Conservation (phyloP, 2,113 vertebrate species). For the Petrocephalus zakoni region DNA sequence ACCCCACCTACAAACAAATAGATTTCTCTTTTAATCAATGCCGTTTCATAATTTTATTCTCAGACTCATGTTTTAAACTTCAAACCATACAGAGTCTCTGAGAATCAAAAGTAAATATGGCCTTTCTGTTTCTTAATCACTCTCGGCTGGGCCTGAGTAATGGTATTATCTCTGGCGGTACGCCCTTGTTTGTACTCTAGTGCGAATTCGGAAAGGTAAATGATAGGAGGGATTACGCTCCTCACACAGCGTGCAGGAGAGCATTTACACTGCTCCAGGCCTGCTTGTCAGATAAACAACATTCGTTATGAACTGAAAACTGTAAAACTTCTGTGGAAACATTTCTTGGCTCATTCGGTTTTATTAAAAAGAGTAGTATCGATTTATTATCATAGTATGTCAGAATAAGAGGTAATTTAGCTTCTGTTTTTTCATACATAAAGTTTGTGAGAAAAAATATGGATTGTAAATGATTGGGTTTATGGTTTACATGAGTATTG, state of each 20-base stretch:
- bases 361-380: neutral
- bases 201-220: neutral
- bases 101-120: neutral
- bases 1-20: neutral
- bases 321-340: neutral
- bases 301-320: slow-evolving; percentile 1
- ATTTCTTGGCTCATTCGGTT: neutral
- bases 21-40: neutral
- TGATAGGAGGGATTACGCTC: neutral
- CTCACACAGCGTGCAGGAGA: neutral
- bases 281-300: neutral
- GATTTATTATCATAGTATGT: slow-evolving; percentile 1
- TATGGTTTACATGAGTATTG: neutral
- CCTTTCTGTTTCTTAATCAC: neutral
- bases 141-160: neutral
- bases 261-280: neutral
- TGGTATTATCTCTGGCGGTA: neutral
- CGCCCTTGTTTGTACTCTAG: neutral
- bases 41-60: neutral
- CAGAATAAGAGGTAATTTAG: neutral
- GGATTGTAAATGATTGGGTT: neutral
- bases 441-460: neutral
- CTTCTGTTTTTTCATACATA: neutral
- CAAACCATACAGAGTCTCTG: neutral
- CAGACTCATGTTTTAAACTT: neutral